Evolutionary conservation across 2,797 vertebrate genomes (phyloP).

Genomic region (Amblyraja radiata): DNA sequence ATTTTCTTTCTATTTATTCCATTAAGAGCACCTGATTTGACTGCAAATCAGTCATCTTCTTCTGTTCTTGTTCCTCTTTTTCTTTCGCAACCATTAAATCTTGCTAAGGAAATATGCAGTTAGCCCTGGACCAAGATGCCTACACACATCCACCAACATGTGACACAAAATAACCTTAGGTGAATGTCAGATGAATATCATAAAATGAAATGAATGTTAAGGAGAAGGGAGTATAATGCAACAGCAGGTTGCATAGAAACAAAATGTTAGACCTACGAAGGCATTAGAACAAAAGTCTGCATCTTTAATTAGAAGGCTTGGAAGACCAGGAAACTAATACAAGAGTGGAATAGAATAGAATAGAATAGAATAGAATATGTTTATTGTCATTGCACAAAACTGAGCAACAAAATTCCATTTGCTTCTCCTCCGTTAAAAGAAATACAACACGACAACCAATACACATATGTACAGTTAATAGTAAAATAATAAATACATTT

Average conservation of each 20-base stretch:
- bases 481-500: too few relatives aligned
- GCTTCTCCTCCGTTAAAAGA: too few relatives aligned
- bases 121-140: not conserved
- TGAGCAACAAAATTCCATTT: too few relatives aligned
- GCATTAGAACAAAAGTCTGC: not conserved
- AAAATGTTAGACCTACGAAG: not conserved
- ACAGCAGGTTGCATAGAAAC: not conserved
- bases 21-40: not conserved
- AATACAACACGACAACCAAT: too few relatives aligned
- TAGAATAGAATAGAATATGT: too few relatives aligned
- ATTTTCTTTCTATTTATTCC: not conserved
- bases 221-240: not conserved
- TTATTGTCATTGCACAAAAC: too few relatives aligned
- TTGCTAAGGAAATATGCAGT: not conserved
- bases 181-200: not conserved
- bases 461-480: too few relatives aligned
- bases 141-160: not conserved
- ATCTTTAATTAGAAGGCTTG: not conserved
- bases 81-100: not conserved
- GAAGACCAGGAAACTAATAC: not conserved
- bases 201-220: not conserved
- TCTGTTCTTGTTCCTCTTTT: not conserved
- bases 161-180: not conserved
- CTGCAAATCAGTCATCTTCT: not conserved
- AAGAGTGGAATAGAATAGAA: not conserved